A percentile compares a stretch with the other conserved stretches of the same genome.
Conservation (phyloP, 2,888 invertebrate genomes). For the Allacma fusca region DNA sequence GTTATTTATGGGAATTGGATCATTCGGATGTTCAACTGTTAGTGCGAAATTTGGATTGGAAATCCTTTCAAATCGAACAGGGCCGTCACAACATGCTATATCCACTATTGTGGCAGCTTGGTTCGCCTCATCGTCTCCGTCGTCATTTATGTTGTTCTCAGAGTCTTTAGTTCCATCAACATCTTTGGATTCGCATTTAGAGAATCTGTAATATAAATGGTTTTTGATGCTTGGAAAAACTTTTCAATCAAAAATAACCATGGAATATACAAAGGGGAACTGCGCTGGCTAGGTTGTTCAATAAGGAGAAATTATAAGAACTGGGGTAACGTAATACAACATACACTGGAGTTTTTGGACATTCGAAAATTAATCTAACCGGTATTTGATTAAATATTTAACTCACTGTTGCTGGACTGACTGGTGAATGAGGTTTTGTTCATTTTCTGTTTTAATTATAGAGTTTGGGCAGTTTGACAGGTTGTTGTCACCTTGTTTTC, state of each 20-base stretch:
- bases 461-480: slow-evolving; percentile 6
- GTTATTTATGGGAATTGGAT: not conserved
- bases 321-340: too few species aligned
- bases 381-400: too few species aligned
- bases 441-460: not conserved
- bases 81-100: slow-evolving; percentile 91
- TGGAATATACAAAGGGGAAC: not conserved
- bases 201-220: not conserved
- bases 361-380: slow-evolving; percentile 1
- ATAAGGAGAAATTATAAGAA: too few species aligned
- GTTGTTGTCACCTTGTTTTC: not conserved
- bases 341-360: too few species aligned
- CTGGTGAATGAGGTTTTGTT: slow-evolving; percentile 19
- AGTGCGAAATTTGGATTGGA: slow-evolving; percentile 80
- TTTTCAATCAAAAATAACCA: not conserved
- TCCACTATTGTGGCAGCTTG: slow-evolving; percentile 73
- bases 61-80: slow-evolving; percentile 84
- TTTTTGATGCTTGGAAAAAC: not conserved
- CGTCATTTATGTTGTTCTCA: slow-evolving; percentile 23
- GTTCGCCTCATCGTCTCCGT: slow-evolving; percentile 40
- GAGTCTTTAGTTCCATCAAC: not conserved
- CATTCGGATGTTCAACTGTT: slow-evolving; percentile 62
- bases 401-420: slow-evolving; percentile 9
- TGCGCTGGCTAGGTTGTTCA: too few species aligned
- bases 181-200: slow-evolving; percentile 17